Evolutionary conservation across 2,113 vertebrate genomes (phyloP).

Genomic region (Mohoua ochrocephala): DNA sequence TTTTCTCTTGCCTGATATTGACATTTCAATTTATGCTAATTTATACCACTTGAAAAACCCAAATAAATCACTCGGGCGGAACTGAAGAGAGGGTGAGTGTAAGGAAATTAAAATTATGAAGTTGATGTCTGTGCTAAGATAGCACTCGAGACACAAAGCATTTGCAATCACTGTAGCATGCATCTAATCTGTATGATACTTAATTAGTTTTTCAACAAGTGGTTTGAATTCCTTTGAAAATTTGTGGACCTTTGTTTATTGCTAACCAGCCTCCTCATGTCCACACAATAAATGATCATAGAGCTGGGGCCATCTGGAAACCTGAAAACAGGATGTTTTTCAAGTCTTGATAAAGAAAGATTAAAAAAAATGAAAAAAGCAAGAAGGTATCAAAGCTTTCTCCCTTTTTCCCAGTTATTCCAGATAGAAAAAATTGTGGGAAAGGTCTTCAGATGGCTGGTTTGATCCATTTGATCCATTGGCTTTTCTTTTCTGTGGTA

Average conservation of each 20-base stretch:
- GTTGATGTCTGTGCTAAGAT: conserved; percentile 52
- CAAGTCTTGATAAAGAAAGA: not conserved
- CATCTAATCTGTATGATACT: conserved; percentile 49
- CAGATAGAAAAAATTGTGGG: not conserved
- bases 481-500: not conserved
- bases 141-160: conserved; percentile 46
- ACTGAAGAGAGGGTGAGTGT: conserved; percentile 53
- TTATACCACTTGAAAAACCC: conserved; percentile 42
- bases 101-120: conserved; percentile 67
- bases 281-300: conserved; percentile 55
- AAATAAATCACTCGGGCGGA: conserved; percentile 39
- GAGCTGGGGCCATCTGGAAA: conserved; percentile 41
- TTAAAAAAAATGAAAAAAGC: not conserved
- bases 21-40: conserved; percentile 70
- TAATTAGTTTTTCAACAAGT: conserved; percentile 63
- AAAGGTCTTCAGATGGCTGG: not conserved
- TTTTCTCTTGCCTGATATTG: conserved; percentile 26
- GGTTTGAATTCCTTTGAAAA: conserved; percentile 54
- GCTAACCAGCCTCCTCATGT: conserved; percentile 13
- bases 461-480: not conserved
- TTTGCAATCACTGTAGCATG: conserved; percentile 63
- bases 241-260: conserved; percentile 62
- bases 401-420: not conserved
- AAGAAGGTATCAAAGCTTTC: not conserved
- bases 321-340: conserved; percentile 50